These are phyloP conservation scores for Cepaea hortensis DNA, from an alignment of 2,888 invertebrate species.

Conservation along the genomic window DNA sequence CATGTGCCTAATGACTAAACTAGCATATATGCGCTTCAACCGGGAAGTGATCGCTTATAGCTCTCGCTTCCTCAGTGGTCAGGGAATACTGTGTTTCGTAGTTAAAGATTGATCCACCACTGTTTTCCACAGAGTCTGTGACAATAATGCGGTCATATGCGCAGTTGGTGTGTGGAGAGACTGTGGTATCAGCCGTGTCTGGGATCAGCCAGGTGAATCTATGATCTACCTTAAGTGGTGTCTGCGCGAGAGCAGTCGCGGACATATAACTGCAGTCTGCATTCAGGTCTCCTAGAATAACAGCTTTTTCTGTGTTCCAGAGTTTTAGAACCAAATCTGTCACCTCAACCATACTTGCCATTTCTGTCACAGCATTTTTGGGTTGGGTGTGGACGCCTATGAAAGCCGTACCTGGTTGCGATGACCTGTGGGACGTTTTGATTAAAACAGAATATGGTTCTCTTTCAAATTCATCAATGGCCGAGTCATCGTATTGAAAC, in stretches of 20 bases:
- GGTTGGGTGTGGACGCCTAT: constrained; percentile 35
- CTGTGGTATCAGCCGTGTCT: constrained; percentile 68
- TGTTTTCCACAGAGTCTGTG: not conserved
- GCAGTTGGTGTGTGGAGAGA: constrained; percentile 62
- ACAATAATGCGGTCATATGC: constrained; percentile 66
- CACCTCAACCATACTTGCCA: not conserved
- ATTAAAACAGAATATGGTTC: constrained; percentile 26
- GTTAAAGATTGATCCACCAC: not conserved
- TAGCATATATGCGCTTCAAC: constrained; percentile 20
- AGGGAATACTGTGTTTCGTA: constrained; percentile 5
- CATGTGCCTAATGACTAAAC: not conserved
- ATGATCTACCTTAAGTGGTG: constrained; percentile 54
- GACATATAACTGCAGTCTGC: constrained; percentile 41
- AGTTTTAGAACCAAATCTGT: not conserved
- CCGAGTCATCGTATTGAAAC: constrained; percentile 8
- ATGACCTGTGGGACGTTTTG: not conserved
- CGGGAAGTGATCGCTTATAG: constrained; percentile 27
- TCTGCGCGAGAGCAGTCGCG: constrained; percentile 42
- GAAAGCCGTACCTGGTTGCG: not conserved
- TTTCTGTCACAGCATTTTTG: constrained; percentile 6
- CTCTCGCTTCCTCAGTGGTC: not conserved
- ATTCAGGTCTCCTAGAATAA: constrained; percentile 36
- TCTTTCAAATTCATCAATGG: constrained; percentile 29
- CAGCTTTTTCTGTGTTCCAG: constrained; percentile 12
- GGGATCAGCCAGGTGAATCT: constrained; percentile 70